Evolutionary conservation across 2,888 invertebrate genomes (phyloP), one percentile per base, ranked within the genome.

Genomic region (Agonopterix alstromeriana): DNA sequence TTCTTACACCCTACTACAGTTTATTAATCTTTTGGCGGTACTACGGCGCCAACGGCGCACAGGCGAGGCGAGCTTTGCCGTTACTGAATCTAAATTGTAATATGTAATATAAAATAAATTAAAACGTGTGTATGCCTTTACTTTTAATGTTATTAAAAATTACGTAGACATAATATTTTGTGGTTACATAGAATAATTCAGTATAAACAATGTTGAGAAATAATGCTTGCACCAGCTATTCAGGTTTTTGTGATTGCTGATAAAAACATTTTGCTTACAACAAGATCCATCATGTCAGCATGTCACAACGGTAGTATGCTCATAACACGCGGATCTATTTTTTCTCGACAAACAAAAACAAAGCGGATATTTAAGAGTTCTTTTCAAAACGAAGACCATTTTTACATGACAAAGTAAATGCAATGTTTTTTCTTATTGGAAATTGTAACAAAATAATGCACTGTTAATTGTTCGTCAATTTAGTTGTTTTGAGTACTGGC

Each of bases 121-220:
- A 27, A 27, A 27, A 27, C 27, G 27, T 27, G 1, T 38, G 38
- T 58, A 63, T 75, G 72, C 67, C 69, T 77, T 81, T 77, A 80
- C 67, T 82, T 82, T 84, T 84, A 67, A 70, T 71, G 63, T 83
- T 82, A 80, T 83, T 76, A 82, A 84, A 85, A 85, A 84, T 86
- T 86, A 86, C 80, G 79, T 84, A 83, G 83, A 85, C 86, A 85
- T 82, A 82, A 80, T 84, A 85, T 85, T 82, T 85, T 81, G 72
- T 79, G 86, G 87, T 86, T 87, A 87, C 83, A 88, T 85, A 83
- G 73, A 79, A 81, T 83, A 78, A 77, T 80, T 81, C 80, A 80
- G 77, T 86, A 84, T 85, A 86, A 84, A 86, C 83, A 86, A 79
- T 75, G 77, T 76, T 76, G 70, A 72, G 72, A 79, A 71, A 70